Evolutionary conservation across 1,140 invertebrate genomes (phyloP).

Genomic region (Orussus abietinus): DNA sequence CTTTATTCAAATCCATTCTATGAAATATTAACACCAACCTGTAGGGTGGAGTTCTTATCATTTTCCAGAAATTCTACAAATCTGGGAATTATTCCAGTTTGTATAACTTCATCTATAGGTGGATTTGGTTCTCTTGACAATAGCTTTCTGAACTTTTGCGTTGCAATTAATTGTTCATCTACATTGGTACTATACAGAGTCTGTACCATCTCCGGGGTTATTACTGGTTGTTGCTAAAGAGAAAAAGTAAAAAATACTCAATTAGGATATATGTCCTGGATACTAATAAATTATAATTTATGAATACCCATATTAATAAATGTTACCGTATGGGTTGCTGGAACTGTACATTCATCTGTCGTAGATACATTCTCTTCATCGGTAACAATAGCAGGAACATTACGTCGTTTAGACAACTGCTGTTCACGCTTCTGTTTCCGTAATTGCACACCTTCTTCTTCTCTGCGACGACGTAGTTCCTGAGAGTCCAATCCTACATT

Average conservation of each 20-base stretch:
- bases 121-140: constrained; percentile 95
- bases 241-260: constrained; percentile 17
- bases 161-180: constrained; percentile 81
- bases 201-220: constrained; percentile 77
- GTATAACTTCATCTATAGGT: constrained; percentile 97
- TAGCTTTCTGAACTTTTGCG: constrained; percentile 92
- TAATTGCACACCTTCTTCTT: constrained; percentile 95
- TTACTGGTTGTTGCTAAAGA: constrained; percentile 46
- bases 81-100: constrained; percentile 90
- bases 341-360: constrained; percentile 35
- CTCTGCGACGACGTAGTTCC: constrained; percentile 83
- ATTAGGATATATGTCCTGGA: constrained; percentile 1
- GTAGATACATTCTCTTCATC: constrained; percentile 54
- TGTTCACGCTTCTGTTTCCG: constrained; percentile 94
- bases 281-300: neutral
- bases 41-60: constrained; percentile 77
- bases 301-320: constrained; percentile 9
- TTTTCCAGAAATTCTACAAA: constrained; percentile 93
- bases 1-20: constrained; percentile 10
- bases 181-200: constrained; percentile 78
- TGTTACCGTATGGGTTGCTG: constrained; percentile 32
- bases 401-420: constrained; percentile 86
- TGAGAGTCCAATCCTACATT: constrained; percentile 88
- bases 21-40: constrained; percentile 58
- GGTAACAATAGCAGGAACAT: constrained; percentile 63